Base-by-base conservation (phyloP, 1,140 invertebrate species). In the Lepidurus couesii region DNA sequence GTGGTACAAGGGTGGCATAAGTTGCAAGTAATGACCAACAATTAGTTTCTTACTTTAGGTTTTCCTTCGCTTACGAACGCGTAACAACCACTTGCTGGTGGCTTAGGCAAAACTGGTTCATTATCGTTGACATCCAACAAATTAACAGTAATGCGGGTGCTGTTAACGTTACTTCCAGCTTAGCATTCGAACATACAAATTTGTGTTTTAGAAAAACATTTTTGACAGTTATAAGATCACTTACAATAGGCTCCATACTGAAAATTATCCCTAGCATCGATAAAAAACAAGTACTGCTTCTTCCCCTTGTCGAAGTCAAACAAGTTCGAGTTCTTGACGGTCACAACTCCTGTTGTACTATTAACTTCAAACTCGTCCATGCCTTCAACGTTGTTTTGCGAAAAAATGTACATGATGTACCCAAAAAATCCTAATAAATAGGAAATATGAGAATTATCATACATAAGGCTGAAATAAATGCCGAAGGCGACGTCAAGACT, bases 241-340 rank as follows among this genome's bases (percentile, higher is more conserved):
- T 44, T 77, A 77, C 75, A 42, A 47, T 45, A 34, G 7, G 24
- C 43, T 34, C 47, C 47, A 10, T 44, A 21, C 10, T 42, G 42
- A 24, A 45, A 77, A 45, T 77, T 77, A 43, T 77, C 75, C 42
- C 75, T 44, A 21, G 75, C 75, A 7, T 77, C 75, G 42, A 77
- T 24, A 1, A 45, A 16, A n/a, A 77, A 77, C 34, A 21, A 42
- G 42, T 77, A 77, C 13, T 13, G 42, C 24, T 45, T 77, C 44
- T 77, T 77, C 10, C 26, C 65, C 42, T 42, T 42, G 24, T 77
- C 75, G 75, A 77, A 77, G 44, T 77, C 75, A 9, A 77, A 45
- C 13, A 47, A 24, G 43, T 77, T 44, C 21, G 9, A 16, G 4
- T 77, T 77, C 16, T 77, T 77, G 21, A 77, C 24, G 7, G 44